Evolutionary conservation across 1,140 invertebrate genomes (phyloP), one percentile per base, ranked within the genome.

Genomic region (Formica selysi): DNA sequence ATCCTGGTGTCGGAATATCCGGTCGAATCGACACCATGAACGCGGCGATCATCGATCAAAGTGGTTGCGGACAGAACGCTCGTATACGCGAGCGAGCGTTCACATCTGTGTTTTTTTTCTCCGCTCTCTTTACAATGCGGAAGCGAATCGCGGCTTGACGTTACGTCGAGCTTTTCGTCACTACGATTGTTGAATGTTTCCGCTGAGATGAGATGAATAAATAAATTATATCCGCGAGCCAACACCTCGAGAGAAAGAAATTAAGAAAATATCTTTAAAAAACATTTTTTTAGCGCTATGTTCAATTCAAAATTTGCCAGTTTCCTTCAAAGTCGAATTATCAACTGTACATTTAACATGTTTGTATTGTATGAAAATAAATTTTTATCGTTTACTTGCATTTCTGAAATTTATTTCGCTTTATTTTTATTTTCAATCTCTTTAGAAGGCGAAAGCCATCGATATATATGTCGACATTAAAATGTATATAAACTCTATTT

Each of bases 31-130:
- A 76, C 73, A 64, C 59, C 54, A 78, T 59, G 19, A 61, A 29
- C 59, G 38, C 16, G 38, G 26, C 38, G 57, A 76, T 62, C 74
- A 64, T 64, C 76, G 76, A 78, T 78, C 64, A 78, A 78, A 78
- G 65, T 78, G 59, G 76, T 26, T 78, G 59, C 36, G 5, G 36
- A 76, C 54, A 41, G 38, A 76, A 61, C 73, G 71, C 19, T 38
- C 32, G n/a, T 26, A 65, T 48, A 6, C 11, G 57, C 22, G 57
- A 64, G 16, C 57, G 41, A 62, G 26, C 16, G 10, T 44, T 16
- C 16, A 51, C 16, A 38, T 29, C 22, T 29, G 10, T 51, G 4
- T 76, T n/a, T 62, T 26, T 44, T 59, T 22, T 36, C 38, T 16
- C 22, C 10, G 19, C 16, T 54, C 1, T 29, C 8, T 8, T 38